Evolutionary conservation across 2,797 vertebrate genomes (phyloP), one percentile per base, ranked within the genome.

Genomic region (Pseudochirops corinnae): DNA sequence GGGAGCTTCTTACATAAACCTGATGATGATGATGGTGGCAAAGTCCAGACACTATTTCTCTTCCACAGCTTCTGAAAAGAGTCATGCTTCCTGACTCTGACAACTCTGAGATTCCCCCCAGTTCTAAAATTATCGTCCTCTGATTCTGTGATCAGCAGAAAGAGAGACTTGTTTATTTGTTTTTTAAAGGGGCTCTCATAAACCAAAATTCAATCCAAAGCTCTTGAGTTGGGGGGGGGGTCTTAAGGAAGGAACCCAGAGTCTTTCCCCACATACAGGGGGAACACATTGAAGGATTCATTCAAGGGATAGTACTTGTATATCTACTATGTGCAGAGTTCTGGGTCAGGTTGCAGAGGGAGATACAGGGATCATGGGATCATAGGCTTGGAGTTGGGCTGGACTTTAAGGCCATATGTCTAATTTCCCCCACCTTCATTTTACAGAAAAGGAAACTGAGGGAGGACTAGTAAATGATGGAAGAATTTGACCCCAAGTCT

Each of bases 161-260:
- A 67, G 58, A 55, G 91, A 94, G 90, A 53, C 18, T 28, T 33
- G 13, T 33, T 62, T 62, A 13, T 21, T 39, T 74, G 5, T 39
- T 39, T 18, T 60, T 60, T 62, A 11, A 74, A 74, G 67, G 33
- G n/a, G n/a, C 74, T 82, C 39, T 82, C 39, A 46, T 82, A 26
- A 82, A 46, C 18, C 39, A 46, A 24, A 93, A 57, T 90, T 96
- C 62, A 94, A 57, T 18, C 90, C 33, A 56, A 96, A 56, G 31
- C 56, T 96, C 92, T 91, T 60, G 90, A 92, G 56, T 90, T 94
- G 82, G 60, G 50, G 90, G 91, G 93, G 21, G 94, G 87, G 21
- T 56, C 7, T 28, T 9, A 39, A 50, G 56, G 62, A 92, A 91
- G 90, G 74, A 93, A 52, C 74, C 21, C 39, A 92, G 39, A n/a